These are phyloP conservation scores for Apodemia zela DNA, from an alignment of 2,888 invertebrate species.

Conservation along the genomic window DNA sequence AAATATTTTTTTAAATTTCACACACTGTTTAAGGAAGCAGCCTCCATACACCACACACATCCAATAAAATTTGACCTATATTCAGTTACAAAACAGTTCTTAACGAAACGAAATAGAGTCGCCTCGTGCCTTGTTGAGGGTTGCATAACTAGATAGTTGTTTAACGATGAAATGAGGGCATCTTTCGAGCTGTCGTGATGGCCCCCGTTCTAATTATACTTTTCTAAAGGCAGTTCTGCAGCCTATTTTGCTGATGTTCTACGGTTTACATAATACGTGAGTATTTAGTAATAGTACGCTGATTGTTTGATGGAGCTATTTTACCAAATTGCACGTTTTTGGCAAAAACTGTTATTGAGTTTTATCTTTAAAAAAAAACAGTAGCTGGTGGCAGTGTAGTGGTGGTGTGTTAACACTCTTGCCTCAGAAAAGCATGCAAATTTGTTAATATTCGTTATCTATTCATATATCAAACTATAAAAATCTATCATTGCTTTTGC, in stretches of 20 bases:
- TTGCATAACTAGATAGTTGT: constrained; percentile 34
- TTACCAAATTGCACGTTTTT: no score
- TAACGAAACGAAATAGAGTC: constrained; percentile 28
- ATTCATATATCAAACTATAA: no score
- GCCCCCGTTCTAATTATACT: constrained; percentile 56
- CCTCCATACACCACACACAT: constrained; percentile 28
- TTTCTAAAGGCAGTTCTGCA: constrained; percentile 43
- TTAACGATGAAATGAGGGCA: constrained; percentile 51
- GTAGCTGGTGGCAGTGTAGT: no score
- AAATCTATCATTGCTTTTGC: no score
- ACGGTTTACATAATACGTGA: constrained; percentile 25
- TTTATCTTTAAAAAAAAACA: no score
- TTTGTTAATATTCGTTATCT: no score
- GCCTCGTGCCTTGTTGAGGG: constrained; percentile 24
- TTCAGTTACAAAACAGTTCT: constrained; percentile 27
- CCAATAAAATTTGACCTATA: constrained; percentile 34
- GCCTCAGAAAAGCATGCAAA: no score
- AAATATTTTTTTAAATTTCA: constrained; percentile 25
- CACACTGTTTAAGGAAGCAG: constrained; percentile 29
- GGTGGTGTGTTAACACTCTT: no score
- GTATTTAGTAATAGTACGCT: not conserved
- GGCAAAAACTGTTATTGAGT: no score
- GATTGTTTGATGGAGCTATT: not conserved
- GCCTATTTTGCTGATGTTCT: constrained; percentile 37
- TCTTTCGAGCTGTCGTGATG: constrained; percentile 51